Base-by-base conservation (phyloP, 2,797 vertebrate genomes). In the Pseudotriccus pelzelni region DNA sequence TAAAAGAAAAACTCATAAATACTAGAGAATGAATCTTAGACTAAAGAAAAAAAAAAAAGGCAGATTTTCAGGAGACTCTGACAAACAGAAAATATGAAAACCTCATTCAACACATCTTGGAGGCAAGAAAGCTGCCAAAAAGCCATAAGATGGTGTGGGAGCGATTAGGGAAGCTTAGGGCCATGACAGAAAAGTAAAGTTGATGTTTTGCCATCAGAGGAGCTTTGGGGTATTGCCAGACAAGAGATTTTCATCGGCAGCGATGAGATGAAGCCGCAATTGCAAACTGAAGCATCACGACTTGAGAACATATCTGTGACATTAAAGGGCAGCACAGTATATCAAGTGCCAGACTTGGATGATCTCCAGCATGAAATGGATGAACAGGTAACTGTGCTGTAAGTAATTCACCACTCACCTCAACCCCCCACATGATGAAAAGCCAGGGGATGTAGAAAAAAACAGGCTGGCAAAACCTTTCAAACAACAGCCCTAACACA, bases 281-380 rank as follows among this genome's bases (percentile, higher is more conserved):
- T 77, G 66, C 72, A 86, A 80, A 74, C 22, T 1, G 3, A 79
- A 93, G 53, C 6, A 39, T 23, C 52, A 28, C 12, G 47, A 59
- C 47, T 63, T 32, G 30, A n/a, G 12, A 72, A 36, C 0, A 0
- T 0, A 9, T 15, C 46, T 2, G 4, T 50, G 41, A n/a, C 8
- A 2, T 2, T 67, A 25, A 68, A 74, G 28, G 30, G 53, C 64
- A 85, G 41, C 44, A 76, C 11, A 28, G 50, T 10, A 44, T 22
- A 44, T 22, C 36, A 15, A 4, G 2, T 32, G 32, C 0, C 25
- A 52, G 62, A 19, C n/a, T 36, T n/a, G 13, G 18, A 14, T 39
- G 14, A 12, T 41, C n/a, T 83, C n/a, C 50, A 47, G 75, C 28
- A 43, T 9, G 53, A 84, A 77, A 76, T 4, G 7, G 70, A 14